Base-by-base conservation (phyloP, 2,113 vertebrate genomes). In the Plotosus lineatus region DNA sequence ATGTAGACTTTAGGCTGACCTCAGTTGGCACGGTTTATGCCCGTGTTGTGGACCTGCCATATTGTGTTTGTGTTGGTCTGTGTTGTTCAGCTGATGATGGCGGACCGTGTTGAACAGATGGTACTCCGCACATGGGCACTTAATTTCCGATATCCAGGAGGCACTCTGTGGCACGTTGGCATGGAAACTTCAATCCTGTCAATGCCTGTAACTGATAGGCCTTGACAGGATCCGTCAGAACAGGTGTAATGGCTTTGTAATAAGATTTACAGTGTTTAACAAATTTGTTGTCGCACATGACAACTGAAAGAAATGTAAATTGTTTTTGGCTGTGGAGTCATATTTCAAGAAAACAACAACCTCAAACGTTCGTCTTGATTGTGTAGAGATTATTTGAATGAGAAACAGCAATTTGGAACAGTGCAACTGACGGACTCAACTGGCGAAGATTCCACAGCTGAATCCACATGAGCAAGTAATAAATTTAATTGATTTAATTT, bases 21-120 rank as follows among this genome's bases (percentile, higher is more conserved):
- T 58, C 38, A 33, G n/a, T 80, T n/a, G 42, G 4, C 17, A 36
- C 12, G 44, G 42, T 65, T 12, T 7, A 56, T 51, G 31, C 48
- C 2, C 55, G 15, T 80, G 42, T 71, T 40, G 28, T 73, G 51
- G 33, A 33, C 55, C 23, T 80, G 69, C 66, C 38, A 71, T 79
- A 78, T 66, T 71, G 78, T 51, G 44, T 58, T 69, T 69, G 51
- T 69, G 50, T 69, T 69, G 77, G 56, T 50, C 46, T 51, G 44
- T 28, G 6, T 80, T 8, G 6, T 28, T 73, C 61, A 36, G 33
- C 46, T 74, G 33, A 31, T 60, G 51, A 82, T 51, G 53, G 31
- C 31, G 36, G 31, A 36, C 79, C 44, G 82, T 74, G 50, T 79
- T 79, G 73, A 84, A 84, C 74, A 84, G 85, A 68, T 85, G 81